Evolutionary conservation across 2,797 vertebrate species (phyloP), one percentile per base, ranked within the genome.

Genomic region (Neosalanx taihuensis): DNA sequence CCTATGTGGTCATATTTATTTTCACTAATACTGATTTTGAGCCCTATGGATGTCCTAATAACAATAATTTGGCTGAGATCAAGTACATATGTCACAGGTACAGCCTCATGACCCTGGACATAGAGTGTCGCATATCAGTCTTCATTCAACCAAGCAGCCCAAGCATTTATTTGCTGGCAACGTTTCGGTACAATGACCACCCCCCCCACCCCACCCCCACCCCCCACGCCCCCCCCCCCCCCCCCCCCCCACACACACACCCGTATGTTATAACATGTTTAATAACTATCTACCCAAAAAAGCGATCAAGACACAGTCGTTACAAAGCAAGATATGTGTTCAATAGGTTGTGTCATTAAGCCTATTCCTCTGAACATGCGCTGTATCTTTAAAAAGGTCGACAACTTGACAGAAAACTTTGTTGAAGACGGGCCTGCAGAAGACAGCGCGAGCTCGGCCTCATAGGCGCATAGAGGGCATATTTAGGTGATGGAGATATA

Each of bases 331-430:
- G 9, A 12, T n/a, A 56, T 56, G 18, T 56, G 26, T 60, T 64
- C 12, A 30, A 51, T 17, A 4, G 64, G 20, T 33, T 10, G 62
- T 26, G 58, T 76, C 51, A 30, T 51, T 41, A 58, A 72, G 6
- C 29, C 58, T 31, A 69, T 58, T 41, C 70, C 4, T 4, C 29
- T 13, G 3, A 60, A 66, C 77, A 76, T 53, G 79, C 65, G 15
- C 79, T 71, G 82, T 76, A 62, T 76, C 78, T 84, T 84, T 81
- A 80, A 82, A 79, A 75, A 67, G 71, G 64, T 64, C 69, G 58
- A 77, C 67, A 88, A 89, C 74, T 88, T 81, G 68, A 78, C 70
- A 64, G 79, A 46, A 59, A 90, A 85, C 76, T 90, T 89, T 86
- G 76, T 59, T 86, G 75, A 9, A 37, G 78, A 71, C 76, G 66